These are phyloP conservation scores for Allochrocebus solatus DNA, from an alignment of 2,797 vertebrate genomes.

Conservation along the genomic window DNA sequence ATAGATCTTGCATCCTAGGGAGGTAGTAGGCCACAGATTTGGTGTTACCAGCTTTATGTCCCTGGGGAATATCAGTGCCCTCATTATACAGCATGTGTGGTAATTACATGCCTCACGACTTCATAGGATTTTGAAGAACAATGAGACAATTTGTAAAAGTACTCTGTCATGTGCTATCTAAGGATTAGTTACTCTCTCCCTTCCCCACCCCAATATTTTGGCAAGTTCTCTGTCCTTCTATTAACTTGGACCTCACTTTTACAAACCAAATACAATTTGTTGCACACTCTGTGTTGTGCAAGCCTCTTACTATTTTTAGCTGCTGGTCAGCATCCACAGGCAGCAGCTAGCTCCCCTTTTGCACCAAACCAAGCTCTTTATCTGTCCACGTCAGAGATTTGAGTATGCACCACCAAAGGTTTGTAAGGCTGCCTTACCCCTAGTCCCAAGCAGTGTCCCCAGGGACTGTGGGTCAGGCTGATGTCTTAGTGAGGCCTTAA, in stretches of 20 bases:
- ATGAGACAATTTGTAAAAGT: not conserved
- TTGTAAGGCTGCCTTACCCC: not conserved
- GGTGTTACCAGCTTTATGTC: not conserved
- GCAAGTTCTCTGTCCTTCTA: constrained; percentile 29
- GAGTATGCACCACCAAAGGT: not conserved
- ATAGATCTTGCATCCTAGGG: not conserved
- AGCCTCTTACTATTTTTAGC: constrained; percentile 20
- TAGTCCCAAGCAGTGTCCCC: not conserved
- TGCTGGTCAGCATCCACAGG: not conserved
- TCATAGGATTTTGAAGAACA: not conserved
- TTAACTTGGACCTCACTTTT: constrained; percentile 49
- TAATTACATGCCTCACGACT: not conserved
- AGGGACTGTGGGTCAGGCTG: not conserved
- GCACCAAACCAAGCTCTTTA: not conserved
- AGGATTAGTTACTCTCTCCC: not conserved
- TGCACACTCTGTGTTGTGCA: not conserved
- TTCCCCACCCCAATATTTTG: not conserved
- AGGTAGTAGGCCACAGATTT: not conserved
- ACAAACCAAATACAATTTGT: not conserved
- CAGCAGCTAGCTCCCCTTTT: not conserved
- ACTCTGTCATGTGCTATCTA: not conserved
- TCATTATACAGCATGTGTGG: not conserved
- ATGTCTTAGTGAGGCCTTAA: not conserved
- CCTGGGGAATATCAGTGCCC: not conserved
- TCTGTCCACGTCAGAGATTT: not conserved